phyloP scores from a whole-genome alignment of 1,140 invertebrate genomes.

The Choristoneura fumiferana region DNA sequence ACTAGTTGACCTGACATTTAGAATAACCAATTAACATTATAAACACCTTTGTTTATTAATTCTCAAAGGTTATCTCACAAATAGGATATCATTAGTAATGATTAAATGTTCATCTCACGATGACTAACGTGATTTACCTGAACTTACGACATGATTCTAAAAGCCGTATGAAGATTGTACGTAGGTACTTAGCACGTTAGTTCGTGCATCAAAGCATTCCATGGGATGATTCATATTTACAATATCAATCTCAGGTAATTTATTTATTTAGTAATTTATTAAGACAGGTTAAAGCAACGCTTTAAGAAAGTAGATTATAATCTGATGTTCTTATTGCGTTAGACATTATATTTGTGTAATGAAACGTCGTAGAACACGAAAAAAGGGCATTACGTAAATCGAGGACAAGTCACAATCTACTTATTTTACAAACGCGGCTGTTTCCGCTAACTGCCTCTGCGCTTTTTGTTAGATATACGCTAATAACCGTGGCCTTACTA shows the following conservation, averaged over 20 bases:
- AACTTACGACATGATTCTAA: conserved; percentile 3
- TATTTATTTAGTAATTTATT: too few relatives aligned
- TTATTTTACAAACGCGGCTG: conserved; percentile 9
- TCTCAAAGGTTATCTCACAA: neutral
- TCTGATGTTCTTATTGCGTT: too few relatives aligned
- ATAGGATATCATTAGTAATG: neutral
- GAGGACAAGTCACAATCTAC: conserved; percentile 4
- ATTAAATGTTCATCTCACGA: neutral
- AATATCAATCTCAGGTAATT: conserved; percentile 1
- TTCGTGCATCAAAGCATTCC: conserved; percentile 22
- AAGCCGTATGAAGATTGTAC: too few relatives aligned
- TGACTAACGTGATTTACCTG: conserved; percentile 13
- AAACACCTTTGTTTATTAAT: neutral
- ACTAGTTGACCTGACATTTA: neutral
- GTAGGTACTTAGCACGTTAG: neutral
- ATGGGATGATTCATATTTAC: conserved; percentile 19
- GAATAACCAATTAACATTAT: neutral
- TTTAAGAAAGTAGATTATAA: too few relatives aligned
- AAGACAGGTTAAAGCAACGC: too few relatives aligned
- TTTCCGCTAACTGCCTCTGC: neutral
- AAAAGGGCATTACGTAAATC: conserved; percentile 10
- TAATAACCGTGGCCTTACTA: neutral
- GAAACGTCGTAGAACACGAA: neutral
- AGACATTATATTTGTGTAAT: too few relatives aligned
- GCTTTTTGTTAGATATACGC: conserved; percentile 8